Conservation (phyloP, 1,140 invertebrate genomes). For the Laupala kohalensis region DNA sequence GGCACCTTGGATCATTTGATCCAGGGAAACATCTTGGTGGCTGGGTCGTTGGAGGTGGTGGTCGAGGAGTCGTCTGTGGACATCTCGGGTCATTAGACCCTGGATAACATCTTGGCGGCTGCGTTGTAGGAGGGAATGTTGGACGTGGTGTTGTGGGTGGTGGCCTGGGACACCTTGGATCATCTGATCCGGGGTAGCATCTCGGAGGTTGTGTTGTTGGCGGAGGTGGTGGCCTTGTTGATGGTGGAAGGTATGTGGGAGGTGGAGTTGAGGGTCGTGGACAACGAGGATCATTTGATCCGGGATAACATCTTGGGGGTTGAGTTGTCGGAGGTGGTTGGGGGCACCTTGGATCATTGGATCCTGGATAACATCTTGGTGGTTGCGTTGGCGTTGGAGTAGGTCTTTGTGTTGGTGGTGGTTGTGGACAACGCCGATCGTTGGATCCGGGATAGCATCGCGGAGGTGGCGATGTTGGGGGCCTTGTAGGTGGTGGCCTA, state of each 20-base stretch:
- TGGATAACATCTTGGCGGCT: constrained; percentile 21
- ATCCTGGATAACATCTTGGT: constrained; percentile 24
- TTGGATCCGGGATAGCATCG: constrained; percentile 24
- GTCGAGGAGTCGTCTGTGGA: constrained; percentile 9
- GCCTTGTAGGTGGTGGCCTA: constrained; percentile 20
- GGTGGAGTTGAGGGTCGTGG: constrained; percentile 18
- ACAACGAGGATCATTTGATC: constrained; percentile 22
- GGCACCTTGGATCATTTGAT: constrained; percentile 21
- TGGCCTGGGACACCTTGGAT: constrained; percentile 19
- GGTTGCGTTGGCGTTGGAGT: constrained; percentile 9
- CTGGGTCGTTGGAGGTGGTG: constrained; percentile 13
- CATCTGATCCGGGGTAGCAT: constrained; percentile 19
- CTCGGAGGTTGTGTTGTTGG: constrained; percentile 13
- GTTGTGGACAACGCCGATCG: constrained; percentile 28
- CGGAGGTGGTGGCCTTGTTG: constrained; percentile 12
- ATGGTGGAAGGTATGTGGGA: constrained; percentile 9
- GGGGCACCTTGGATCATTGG: constrained; percentile 28
- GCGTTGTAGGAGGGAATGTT: constrained; percentile 12
- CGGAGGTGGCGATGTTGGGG: constrained; percentile 23
- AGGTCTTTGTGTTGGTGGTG: constrained; percentile 8
- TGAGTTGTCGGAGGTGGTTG: constrained; percentile 17
- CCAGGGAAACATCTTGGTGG: constrained; percentile 23
- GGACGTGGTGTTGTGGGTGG: constrained; percentile 7
- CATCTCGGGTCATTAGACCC: constrained; percentile 22
- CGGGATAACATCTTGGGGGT: constrained; percentile 22